These are phyloP conservation scores for Gryon sp. DNA, from an alignment of 1,140 invertebrate species.

Conservation along the genomic window DNA sequence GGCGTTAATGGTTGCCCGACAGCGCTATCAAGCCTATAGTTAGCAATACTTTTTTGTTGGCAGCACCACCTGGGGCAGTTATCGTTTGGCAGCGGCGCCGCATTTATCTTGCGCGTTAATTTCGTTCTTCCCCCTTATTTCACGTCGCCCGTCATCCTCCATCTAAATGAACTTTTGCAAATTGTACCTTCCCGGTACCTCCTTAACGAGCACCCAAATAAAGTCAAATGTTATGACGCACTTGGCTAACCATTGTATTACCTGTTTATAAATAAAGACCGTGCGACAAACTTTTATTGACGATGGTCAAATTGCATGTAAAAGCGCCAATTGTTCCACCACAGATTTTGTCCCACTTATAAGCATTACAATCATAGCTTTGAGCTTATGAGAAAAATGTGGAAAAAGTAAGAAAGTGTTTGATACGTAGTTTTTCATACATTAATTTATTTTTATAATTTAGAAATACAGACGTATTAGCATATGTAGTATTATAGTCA, in stretches of 20 bases:
- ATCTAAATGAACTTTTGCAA: slow-evolving; percentile 31
- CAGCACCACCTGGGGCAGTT: slow-evolving; percentile 48
- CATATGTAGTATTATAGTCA: no score
- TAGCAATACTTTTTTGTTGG: slow-evolving; percentile 48
- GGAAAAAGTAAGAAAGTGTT: no score
- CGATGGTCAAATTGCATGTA: slow-evolving; percentile 37
- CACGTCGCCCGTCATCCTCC: neutral
- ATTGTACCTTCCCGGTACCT: slow-evolving; percentile 21
- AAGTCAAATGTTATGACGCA: slow-evolving; percentile 42
- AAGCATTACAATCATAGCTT: no score
- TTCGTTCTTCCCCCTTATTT: slow-evolving; percentile 38
- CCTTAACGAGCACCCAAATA: slow-evolving; percentile 31
- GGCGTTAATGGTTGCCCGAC: slow-evolving; percentile 41
- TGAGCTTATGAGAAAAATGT: no score
- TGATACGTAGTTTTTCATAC: no score
- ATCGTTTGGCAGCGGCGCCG: slow-evolving; percentile 52
- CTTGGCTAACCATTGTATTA: slow-evolving; percentile 33
- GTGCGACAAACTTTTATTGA: slow-evolving; percentile 26
- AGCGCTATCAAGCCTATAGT: slow-evolving; percentile 29
- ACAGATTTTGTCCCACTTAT: neutral
- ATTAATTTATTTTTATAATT: no score
- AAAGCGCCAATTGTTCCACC: neutral
- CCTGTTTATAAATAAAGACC: slow-evolving; percentile 41
- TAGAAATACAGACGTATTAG: no score
- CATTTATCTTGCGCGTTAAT: slow-evolving; percentile 54